Evolutionary conservation across 2,888 invertebrate genomes (phyloP), one percentile per base, ranked within the genome.

Genomic region (Troides oblongomaculatus): DNA sequence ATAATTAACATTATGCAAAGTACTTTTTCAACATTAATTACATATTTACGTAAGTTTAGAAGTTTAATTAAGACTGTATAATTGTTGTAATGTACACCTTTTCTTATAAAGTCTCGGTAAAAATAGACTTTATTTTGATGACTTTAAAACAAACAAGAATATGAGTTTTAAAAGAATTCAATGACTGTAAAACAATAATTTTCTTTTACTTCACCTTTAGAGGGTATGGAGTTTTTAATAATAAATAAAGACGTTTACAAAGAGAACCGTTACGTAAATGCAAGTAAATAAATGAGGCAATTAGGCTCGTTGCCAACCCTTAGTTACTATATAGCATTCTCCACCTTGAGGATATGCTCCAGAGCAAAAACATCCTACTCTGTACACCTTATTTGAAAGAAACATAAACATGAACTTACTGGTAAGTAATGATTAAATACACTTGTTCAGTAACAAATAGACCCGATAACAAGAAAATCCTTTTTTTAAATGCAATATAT

Each of bases 311-410:
- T 65, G 64, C n/a, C 70, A 70, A 60, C 70, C 70, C 70, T 70
- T 43, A 21, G 7, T 59, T 17, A 62, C 61, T 62, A 53, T 39
- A 60, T 62, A 67, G 36, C 43, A 67, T 64, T 66, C 67, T 70
- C 63, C 39, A 64, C 60, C 60, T 64, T 67, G 64, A 36, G 66
- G 64, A 61, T 61, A 70, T 67, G 63, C 60, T 61, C 53, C 57
- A 67, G 67, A 64, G 70, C 67, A 70, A 70, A 67, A 70, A 70
- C 63, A 67, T 69, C 64, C 57, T 56, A 70, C 70, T 64, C 60
- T 57, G 43, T 66, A 66, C 67, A 66, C 70, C 67, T 67, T 70
- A 64, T 70, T 70, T 61, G 67, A 70, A 36, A 66, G 58, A 59
- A 62, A 65, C 61, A 66, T 69, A 69, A 62, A 66, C 69, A 70